Conservation (phyloP, 1,140 invertebrate species). For the Spodoptera litura region DNA sequence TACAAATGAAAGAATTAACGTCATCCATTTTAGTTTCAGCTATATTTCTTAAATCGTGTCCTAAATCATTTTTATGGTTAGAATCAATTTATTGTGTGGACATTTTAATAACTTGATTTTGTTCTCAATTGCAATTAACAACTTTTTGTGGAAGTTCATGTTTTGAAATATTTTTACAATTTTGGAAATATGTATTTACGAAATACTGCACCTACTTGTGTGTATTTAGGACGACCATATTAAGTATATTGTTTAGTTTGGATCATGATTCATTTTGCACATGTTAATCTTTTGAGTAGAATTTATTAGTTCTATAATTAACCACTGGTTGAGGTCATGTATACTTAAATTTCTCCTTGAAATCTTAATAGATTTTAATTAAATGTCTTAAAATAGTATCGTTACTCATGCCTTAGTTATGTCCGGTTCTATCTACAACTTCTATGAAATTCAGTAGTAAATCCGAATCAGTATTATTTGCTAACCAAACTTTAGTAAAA, state of each 20-base stretch:
- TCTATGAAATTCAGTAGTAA: neutral
- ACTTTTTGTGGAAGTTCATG: neutral
- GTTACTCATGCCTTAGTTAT: neutral
- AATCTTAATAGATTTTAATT: neutral
- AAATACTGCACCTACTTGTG: neutral
- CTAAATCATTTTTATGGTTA: neutral
- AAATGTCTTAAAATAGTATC: neutral
- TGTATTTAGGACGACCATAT: slow-evolving; percentile 1
- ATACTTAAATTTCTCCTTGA: too few species aligned
- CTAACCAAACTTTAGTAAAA: slow-evolving; percentile 14
- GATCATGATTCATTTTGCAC: neutral
- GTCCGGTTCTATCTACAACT: neutral
- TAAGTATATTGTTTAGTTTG: neutral
- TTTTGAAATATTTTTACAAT: neutral
- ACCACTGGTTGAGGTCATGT: neutral
- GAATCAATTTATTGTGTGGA: slow-evolving; percentile 5
- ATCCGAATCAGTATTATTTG: slow-evolving; percentile 10
- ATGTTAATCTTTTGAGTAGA: neutral
- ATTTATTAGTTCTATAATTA: neutral
- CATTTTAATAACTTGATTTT: neutral
- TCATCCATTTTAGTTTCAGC: neutral
- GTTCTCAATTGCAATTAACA: neutral
- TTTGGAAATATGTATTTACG: neutral
- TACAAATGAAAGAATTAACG: neutral
- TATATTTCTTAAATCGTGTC: neutral